phyloP scores from a whole-genome alignment of 2,113 vertebrate genomes.

The Poecile atricapillus region DNA sequence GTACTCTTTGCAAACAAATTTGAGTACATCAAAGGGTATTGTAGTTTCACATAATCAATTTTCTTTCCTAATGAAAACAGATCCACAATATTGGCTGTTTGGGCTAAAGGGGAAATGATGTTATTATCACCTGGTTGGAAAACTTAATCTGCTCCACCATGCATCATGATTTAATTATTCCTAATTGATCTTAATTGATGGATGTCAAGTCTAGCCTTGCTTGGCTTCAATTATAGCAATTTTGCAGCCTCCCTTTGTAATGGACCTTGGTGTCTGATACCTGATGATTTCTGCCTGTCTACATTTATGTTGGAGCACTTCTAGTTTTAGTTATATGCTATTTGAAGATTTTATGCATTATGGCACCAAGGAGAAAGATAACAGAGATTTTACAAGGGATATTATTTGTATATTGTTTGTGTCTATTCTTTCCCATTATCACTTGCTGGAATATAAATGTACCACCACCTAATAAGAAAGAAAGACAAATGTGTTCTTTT shows the following conservation, averaged over 20 bases:
- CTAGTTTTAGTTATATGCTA: not conserved
- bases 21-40: not conserved
- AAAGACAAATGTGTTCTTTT: not conserved
- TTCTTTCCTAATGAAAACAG: not conserved
- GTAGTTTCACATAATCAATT: not conserved
- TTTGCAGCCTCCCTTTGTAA: not conserved
- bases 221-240: not conserved
- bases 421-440: not conserved
- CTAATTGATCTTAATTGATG: slow-evolving; percentile 38
- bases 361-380: not conserved
- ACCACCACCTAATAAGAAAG: not conserved
- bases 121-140: slow-evolving; percentile 24
- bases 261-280: not conserved
- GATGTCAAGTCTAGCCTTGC: slow-evolving; percentile 1
- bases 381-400: not conserved
- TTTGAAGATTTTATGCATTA: not conserved
- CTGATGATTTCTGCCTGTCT: not conserved
- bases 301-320: not conserved
- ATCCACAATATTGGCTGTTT: not conserved
- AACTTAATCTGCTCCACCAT: not conserved
- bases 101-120: not conserved
- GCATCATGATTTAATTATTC: slow-evolving; percentile 36
- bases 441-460: not conserved
- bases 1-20: not conserved
- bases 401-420: not conserved